A percentile compares a stretch with the other conserved stretches of the same genome.
Conservation (phyloP, 2,113 vertebrate species). For the Sphaerodactylus townsendi region DNA sequence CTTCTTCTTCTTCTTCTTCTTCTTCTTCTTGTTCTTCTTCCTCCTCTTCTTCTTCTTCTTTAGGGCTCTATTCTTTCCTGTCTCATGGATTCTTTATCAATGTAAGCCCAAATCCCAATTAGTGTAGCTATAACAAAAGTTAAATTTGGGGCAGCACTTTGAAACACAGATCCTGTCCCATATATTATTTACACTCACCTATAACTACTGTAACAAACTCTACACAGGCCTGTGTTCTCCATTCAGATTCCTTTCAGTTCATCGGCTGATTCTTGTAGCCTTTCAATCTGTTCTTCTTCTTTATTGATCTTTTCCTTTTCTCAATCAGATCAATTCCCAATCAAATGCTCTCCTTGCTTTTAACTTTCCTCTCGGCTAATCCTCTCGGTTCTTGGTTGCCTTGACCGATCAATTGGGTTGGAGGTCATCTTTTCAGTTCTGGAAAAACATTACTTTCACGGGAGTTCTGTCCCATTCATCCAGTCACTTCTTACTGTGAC, state of each 20-base stretch:
- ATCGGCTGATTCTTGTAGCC: constrained; percentile 25
- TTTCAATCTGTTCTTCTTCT: constrained; percentile 35
- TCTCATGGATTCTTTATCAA: too few relatives aligned
- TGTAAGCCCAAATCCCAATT: too few relatives aligned
- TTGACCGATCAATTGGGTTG: neutral
- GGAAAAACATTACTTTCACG: neutral
- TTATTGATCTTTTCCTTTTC: constrained; percentile 32
- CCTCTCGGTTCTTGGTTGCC: constrained; percentile 34
- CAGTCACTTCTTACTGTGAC: neutral
- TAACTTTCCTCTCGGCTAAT: fast-evolving
- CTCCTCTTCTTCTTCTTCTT: too few relatives aligned
- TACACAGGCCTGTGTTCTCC: constrained; percentile 16
- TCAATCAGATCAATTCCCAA: constrained; percentile 13
- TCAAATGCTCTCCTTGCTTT: constrained; percentile 5
- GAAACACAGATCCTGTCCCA: too few relatives aligned
- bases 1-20: too few relatives aligned
- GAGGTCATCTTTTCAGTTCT: constrained; percentile 14
- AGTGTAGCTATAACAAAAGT: too few relatives aligned
- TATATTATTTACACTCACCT: too few relatives aligned
- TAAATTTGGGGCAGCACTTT: too few relatives aligned
- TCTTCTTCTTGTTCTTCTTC: too few relatives aligned
- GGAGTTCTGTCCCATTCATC: neutral
- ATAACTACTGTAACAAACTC: too few relatives aligned
- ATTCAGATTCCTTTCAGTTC: constrained; percentile 15
- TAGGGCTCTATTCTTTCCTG: too few relatives aligned